Conservation (phyloP, 2,797 vertebrate species). For the Jordanella pulchra region DNA sequence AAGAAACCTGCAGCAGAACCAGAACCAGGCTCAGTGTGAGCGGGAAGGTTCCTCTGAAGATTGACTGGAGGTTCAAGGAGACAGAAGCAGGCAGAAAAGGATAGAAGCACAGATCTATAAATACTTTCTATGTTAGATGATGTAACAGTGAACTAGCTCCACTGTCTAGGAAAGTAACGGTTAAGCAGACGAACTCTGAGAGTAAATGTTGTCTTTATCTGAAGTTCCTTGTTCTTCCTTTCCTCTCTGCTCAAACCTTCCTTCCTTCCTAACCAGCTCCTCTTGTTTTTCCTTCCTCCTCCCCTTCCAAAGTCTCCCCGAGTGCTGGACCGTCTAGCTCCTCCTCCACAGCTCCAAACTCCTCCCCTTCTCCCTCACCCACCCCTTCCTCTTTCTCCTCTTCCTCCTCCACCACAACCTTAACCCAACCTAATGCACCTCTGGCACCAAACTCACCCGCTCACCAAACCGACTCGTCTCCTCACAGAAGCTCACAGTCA, state of each 20-base stretch:
- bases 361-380: constrained; percentile 64
- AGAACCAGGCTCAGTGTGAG: no score
- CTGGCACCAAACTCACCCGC: constrained; percentile 68
- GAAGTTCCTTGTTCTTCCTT: constrained; percentile 6
- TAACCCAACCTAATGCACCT: constrained; percentile 67
- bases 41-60: no score
- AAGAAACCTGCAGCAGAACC: no score
- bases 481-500: constrained; percentile 20
- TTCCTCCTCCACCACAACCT: constrained; percentile 68
- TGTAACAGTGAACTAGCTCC: no score
- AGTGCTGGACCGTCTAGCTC: constrained; percentile 62
- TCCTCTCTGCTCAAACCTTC: neutral
- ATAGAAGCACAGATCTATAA: no score
- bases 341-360: constrained; percentile 76
- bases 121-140: no score
- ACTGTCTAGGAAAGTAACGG: no score
- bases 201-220: no score
- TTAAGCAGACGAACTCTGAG: no score
- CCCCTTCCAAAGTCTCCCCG: constrained; percentile 58
- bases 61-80: no score
- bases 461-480: constrained; percentile 29
- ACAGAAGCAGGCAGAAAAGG: no score
- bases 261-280: constrained; percentile 13
- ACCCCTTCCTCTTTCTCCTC: constrained; percentile 69
- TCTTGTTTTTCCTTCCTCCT: constrained; percentile 10